phyloP scores from a whole-genome alignment of 2,888 invertebrate genomes.

The Scaptodrosophila latifasciaeformis region DNA sequence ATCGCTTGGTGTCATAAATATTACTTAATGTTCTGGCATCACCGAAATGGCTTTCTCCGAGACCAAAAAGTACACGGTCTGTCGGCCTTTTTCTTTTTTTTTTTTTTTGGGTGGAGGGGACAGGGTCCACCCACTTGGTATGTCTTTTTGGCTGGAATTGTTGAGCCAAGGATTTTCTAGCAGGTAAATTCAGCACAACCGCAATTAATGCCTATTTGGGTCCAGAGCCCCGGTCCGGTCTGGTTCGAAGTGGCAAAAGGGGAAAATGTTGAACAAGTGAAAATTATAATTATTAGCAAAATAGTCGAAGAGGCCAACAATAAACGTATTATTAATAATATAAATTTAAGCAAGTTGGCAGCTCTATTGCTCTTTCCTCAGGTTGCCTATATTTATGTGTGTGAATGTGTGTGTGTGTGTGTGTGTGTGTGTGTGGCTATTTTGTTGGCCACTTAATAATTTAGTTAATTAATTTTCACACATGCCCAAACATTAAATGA shows the following conservation, averaged over 20 bases:
- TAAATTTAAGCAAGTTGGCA: no score
- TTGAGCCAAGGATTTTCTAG: no score
- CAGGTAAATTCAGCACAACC: slow-evolving; percentile 64
- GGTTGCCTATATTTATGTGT: no score
- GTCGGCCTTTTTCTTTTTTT: no score
- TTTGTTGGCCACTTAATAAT: slow-evolving; percentile 54
- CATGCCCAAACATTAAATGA: slow-evolving; percentile 16
- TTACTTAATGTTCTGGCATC: slow-evolving; percentile 58
- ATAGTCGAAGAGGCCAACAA: neutral
- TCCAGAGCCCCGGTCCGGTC: no score
- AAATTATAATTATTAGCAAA: neutral
- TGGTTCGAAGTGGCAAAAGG: no score
- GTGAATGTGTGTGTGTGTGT: slow-evolving; percentile 3
- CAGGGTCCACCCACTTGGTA: neutral
- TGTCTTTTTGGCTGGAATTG: no score
- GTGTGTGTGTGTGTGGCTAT: slow-evolving; percentile 16
- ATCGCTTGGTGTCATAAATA: slow-evolving; percentile 47
- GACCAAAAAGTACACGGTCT: slow-evolving; percentile 7
- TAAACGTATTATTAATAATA: no score
- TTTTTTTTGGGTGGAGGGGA: slow-evolving; percentile 8
- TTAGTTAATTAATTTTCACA: slow-evolving; percentile 65
- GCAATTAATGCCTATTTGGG: slow-evolving; percentile 65
- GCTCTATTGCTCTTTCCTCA: no score
- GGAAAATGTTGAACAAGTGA: no score
- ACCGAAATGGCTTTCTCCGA: slow-evolving; percentile 38